These are phyloP conservation scores for Tenebrio molitor DNA, from an alignment of 1,140 invertebrate genomes.

Conservation along the genomic window DNA sequence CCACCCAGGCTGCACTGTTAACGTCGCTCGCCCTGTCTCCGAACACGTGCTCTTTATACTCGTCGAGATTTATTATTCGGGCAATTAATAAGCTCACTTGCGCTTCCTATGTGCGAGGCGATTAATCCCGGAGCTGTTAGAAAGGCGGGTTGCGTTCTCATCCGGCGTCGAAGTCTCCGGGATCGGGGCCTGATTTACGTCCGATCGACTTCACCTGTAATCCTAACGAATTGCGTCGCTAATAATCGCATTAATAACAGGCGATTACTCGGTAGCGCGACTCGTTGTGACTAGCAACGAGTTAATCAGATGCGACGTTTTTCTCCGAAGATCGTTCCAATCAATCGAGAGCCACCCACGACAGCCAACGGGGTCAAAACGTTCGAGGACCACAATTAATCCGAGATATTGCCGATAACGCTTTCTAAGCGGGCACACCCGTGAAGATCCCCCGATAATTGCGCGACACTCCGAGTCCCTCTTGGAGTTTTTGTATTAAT, in stretches of 20 bases:
- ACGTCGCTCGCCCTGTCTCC: neutral
- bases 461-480: neutral
- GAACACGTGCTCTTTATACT: slow-evolving; percentile 33
- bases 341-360: neutral
- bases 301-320: slow-evolving; percentile 1
- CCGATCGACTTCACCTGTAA: slow-evolving; percentile 3
- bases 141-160: slow-evolving; percentile 15
- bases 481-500: neutral
- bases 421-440: slow-evolving; percentile 29
- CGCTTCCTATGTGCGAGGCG: slow-evolving; percentile 12
- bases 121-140: slow-evolving; percentile 14
- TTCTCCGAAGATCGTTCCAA: neutral
- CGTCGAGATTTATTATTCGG: slow-evolving; percentile 14
- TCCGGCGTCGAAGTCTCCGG: neutral
- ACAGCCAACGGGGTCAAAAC: slow-evolving; percentile 17
- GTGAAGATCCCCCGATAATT: slow-evolving; percentile 15
- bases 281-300: slow-evolving; percentile 5
- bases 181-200: neutral
- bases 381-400: slow-evolving; percentile 14
- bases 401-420: slow-evolving; percentile 4
- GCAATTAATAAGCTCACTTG: slow-evolving; percentile 40
- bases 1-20: slow-evolving; percentile 36
- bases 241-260: slow-evolving; percentile 19
- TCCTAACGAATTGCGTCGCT: slow-evolving; percentile 14
- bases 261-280: slow-evolving; percentile 6